These are phyloP conservation scores for Vanacampus margaritifer DNA, from an alignment of 2,113 vertebrate species.

Conservation along the genomic window DNA sequence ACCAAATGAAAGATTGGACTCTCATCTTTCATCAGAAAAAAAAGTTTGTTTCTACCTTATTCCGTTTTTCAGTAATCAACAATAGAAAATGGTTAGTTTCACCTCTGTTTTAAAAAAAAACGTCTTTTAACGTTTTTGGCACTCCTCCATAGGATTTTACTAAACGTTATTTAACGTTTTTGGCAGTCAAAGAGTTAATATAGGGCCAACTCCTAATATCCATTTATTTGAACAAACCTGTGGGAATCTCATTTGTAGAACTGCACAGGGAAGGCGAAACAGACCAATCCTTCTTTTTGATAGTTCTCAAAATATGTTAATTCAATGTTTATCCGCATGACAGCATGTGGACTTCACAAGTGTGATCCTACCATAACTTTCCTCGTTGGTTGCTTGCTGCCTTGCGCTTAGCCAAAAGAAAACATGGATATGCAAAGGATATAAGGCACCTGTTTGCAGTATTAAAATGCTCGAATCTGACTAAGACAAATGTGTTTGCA, in stretches of 20 bases:
- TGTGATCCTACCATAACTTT: conserved; percentile 18
- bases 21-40: no score
- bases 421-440: conserved; percentile 5
- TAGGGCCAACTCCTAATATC: not conserved
- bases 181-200: no score
- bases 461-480: conserved; percentile 1
- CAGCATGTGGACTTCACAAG: conserved; percentile 13
- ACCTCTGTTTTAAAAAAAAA: no score
- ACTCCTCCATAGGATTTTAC: no score
- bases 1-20: no score
- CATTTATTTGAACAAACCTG: not conserved
- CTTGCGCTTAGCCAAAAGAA: conserved; percentile 1
- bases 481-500: conserved; percentile 12
- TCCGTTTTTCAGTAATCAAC: no score
- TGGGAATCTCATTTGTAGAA: not conserved
- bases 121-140: no score
- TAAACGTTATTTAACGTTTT: no score
- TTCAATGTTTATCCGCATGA: conserved; percentile 14
- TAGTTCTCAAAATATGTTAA: conserved; percentile 9
- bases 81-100: no score
- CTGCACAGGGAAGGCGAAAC: not conserved
- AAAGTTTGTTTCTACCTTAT: no score
- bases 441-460: not conserved
- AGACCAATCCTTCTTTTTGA: conserved; percentile 9
- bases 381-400: conserved; percentile 8